Evolutionary conservation across 2,113 vertebrate species (phyloP), one percentile per base, ranked within the genome.

Genomic region (Rutilus rutilus): DNA sequence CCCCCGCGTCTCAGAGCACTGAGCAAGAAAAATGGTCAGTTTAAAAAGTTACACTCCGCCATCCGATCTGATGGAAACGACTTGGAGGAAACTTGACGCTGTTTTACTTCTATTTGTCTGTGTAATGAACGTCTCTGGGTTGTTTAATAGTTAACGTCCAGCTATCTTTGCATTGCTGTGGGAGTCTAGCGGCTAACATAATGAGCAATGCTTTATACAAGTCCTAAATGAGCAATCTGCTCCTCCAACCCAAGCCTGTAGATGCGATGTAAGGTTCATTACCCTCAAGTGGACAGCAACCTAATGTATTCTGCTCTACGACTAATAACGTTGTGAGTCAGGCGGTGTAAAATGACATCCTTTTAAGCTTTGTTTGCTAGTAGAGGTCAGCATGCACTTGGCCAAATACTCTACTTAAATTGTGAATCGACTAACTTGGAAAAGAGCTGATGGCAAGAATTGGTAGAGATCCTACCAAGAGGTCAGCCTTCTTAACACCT

Each of bases 241-340:
- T 92, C 93, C 39, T 94, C 93, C 93, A 95, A 94, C 83, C 90
- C 90, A 90, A 92, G 93, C 83, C 93, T 95, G 94, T 93, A 95
- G 94, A 94, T 96, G 91, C 89, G 93, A 92, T 93, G 91, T 92
- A 94, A 93, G 50, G 93, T 93, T 93, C 95, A 94, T 96, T 96
- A 96, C 93, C 94, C 95, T 95, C 95, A 94, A 95, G 92, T 93
- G 95, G 94, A 93, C 94, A 94, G 93, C 42, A 78, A 33, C 73
- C 81, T 87, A 96, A 95, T 93, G 93, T 92, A 96, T 88, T 75
- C 83, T 90, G 89, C 93, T 59, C 39, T 92, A 89, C 91, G 85
- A 93, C 93, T 96, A 95, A 96, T 95, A 93, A 91, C 94, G 91
- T 95, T 92, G 94, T 94, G 95, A 95, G 94, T 95, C 36, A 84